Percentiles rank a stretch among this genome's conserved stretches.
Evolutionary conservation across 2,888 invertebrate genomes (phyloP).

Genomic region (Volucella inanis): DNA sequence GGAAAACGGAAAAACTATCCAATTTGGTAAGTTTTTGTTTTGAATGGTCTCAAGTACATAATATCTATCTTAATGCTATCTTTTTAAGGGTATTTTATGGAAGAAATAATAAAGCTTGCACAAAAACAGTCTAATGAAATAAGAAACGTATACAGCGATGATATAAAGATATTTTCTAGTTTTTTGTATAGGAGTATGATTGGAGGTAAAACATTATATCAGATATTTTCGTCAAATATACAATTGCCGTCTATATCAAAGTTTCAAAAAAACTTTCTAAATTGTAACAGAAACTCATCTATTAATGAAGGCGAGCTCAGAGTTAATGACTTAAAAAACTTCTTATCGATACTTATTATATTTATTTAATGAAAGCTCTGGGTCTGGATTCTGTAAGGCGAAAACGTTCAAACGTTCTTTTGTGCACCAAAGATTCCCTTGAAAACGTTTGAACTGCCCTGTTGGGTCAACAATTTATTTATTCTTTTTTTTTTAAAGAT

Average conservation of each 20-base stretch:
- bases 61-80: not conserved
- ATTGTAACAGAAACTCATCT: slow-evolving; percentile 4
- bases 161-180: slow-evolving; percentile 9
- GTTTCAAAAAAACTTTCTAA: not conserved
- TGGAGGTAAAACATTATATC: slow-evolving; percentile 6
- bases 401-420: no score
- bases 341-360: not conserved
- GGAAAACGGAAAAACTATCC: not conserved
- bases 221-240: slow-evolving; percentile 5
- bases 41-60: not conserved
- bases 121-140: slow-evolving; percentile 5
- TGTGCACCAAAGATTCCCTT: slow-evolving; percentile 1
- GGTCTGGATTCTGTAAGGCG: no score
- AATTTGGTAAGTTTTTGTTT: slow-evolving; percentile 15
- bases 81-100: slow-evolving; percentile 5
- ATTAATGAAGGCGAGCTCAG: slow-evolving; percentile 11
- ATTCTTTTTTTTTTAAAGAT: no score
- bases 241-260: not conserved
- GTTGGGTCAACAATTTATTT: no score
- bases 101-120: slow-evolving; percentile 6
- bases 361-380: no score
- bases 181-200: slow-evolving; percentile 13
- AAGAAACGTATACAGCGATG: slow-evolving; percentile 9
- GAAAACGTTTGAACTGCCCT: not conserved
- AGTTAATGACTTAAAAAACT: slow-evolving; percentile 1